Evolutionary conservation across 64 coral and sea anemone species (phyloP), one percentile per base, ranked within the genome.

Genomic region (Actinia tenebrosa): DNA sequence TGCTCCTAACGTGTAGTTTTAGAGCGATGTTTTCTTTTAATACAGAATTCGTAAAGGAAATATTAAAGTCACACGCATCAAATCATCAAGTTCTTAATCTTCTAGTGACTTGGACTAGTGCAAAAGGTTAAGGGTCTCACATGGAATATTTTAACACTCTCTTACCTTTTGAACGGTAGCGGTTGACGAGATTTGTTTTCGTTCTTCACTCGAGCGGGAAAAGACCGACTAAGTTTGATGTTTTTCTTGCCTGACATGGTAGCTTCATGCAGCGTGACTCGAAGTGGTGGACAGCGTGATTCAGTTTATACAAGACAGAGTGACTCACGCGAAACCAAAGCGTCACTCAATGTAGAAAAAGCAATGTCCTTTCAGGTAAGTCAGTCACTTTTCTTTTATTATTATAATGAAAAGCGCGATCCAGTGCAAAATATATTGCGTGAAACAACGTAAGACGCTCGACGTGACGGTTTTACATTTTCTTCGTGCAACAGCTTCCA

Each of bases 131-230:
- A 58, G 56, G 56, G 56, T 13, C 7, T 58, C 15, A 58, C 56
- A 58, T 10, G 56, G 10, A 27, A 75, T 27, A 42, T 14, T 9
- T 75, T 75, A 75, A 42, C 69, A 75, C 69, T 75, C 13, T 75
- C 55, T 64, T 44, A 85, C 83, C 83, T 58, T 45, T 85, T 85
- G 56, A 85, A 85, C 18, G 83, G 83, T 26, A 85, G 60, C 5
- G 50, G 83, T 19, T 55, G 56, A 7, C 83, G 83, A 8, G 83
- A 85, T 61, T 85, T 85, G 56, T 45, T 25, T 64, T 85, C 83
- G 43, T 61, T 61, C 25, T 85, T 85, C 3, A 85, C 83, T 15
- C 83, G 50, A 44, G 54, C 53, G 9, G 83, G 83, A 44, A 85
- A 85, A 61, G 83, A 61, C 10, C 83, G 83, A 43, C 83, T 85